Evolutionary conservation across 2,888 invertebrate genomes (phyloP).

Genomic region (Drosophila putrida): DNA sequence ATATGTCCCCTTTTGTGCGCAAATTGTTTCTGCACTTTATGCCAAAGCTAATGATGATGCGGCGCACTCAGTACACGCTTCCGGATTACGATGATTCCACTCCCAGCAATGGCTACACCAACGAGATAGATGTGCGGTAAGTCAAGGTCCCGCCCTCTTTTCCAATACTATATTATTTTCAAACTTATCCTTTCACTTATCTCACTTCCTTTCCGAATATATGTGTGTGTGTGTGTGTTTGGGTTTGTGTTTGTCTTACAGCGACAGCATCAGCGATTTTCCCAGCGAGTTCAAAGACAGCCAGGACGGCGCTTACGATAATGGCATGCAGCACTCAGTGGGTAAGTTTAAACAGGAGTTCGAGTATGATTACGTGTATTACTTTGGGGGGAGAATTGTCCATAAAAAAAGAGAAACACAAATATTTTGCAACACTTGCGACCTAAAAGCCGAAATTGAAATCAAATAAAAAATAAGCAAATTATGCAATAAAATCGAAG

Average conservation of each 20-base stretch:
- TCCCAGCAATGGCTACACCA: constrained; percentile 92
- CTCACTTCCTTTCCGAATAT: constrained; percentile 10
- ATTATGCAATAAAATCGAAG: constrained; percentile 71
- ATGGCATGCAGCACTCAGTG: constrained; percentile 88
- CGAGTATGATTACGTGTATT: background rate
- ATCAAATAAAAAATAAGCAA: constrained; percentile 64
- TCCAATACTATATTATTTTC: constrained; percentile 2
- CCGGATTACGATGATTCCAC: constrained; percentile 93
- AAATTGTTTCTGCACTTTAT: constrained; percentile 96
- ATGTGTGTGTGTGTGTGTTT: constrained; percentile 1
- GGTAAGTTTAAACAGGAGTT: constrained; percentile 85
- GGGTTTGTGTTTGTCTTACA: constrained; percentile 50
- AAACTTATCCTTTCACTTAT: constrained; percentile 28
- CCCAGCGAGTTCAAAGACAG: constrained; percentile 88
- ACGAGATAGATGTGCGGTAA: constrained; percentile 93
- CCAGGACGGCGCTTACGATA: constrained; percentile 87
- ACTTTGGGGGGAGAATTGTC: constrained; percentile 12
- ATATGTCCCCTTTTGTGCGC: constrained; percentile 96
- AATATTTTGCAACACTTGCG: constrained; percentile 57
- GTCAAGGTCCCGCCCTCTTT: constrained; percentile 18
- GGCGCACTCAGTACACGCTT: constrained; percentile 93
- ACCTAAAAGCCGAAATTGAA: constrained; percentile 60
- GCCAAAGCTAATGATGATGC: constrained; percentile 96
- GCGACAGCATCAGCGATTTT: constrained; percentile 91
- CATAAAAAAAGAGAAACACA: constrained; percentile 44